Evolutionary conservation across 2,888 invertebrate species (phyloP).

Genomic region (Rhabditoides inermis): DNA sequence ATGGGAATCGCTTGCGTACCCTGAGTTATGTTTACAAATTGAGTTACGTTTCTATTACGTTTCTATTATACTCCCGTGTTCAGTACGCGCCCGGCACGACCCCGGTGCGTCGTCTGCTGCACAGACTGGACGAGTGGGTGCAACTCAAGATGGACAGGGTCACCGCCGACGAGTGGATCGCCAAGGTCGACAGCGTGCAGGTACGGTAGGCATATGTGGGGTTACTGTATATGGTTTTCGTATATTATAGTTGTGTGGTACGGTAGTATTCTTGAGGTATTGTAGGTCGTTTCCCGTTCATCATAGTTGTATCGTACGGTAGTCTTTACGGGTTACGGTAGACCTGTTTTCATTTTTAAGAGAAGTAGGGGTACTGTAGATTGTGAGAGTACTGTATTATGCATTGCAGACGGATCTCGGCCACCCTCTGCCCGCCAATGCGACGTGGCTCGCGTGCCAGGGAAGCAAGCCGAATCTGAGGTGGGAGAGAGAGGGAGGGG

Average conservation of each 20-base stretch:
- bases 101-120: conserved; percentile 65
- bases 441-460: conserved; percentile 69
- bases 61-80: conserved; percentile 11
- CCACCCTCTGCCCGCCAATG: conserved; percentile 42
- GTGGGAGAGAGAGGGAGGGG: too few relatives aligned
- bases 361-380: too few relatives aligned
- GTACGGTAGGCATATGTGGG: conserved; percentile 30
- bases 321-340: neutral
- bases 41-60: too few relatives aligned
- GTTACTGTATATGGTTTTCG: neutral
- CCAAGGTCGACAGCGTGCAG: conserved; percentile 52
- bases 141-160: conserved; percentile 44
- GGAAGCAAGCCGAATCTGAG: conserved; percentile 70
- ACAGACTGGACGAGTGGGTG: conserved; percentile 61
- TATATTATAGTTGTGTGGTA: neutral
- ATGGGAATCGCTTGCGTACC: too few relatives aligned
- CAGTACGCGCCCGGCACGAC: conserved; percentile 71
- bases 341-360: too few relatives aligned
- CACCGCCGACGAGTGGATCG: conserved; percentile 54
- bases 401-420: conserved; percentile 41
- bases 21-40: too few relatives aligned
- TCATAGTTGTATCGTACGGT: neutral
- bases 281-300: neutral
- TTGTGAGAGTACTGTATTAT: too few relatives aligned
- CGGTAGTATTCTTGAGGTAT: too few relatives aligned